Evolutionary conservation across 2,888 invertebrate species (phyloP), one percentile per base, ranked within the genome.

Genomic region (Mimas tiliae): DNA sequence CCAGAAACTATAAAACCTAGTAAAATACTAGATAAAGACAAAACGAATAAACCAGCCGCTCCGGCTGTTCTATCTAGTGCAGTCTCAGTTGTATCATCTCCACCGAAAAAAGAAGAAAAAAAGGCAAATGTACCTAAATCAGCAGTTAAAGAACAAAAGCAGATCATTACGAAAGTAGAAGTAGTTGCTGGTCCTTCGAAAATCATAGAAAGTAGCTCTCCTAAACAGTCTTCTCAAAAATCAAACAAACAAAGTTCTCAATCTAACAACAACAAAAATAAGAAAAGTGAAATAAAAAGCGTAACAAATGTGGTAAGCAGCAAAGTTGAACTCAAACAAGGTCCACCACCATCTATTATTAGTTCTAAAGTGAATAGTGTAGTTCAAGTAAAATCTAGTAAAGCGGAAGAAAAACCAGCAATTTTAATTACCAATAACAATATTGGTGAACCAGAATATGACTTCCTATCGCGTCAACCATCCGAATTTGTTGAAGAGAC

Each of bases 401-500:
- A 85, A 76, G 68, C 75, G 50, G 87, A 90, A 52, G 94, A 95
- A 63, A 94, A 95, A 73, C 95, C 95, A 68, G 95, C 95, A 16
- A 94, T 95, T 53, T 85, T 95, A 62, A 92, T 95, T 34, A 91
- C 94, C 14, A 96, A 96, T 68, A 97, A 97, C 79, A 96, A 96
- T 78, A 94, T 96, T 50, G 96, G 96, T 27, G 96, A 96, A 71
- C 97, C 97, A 0, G 97, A 97, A 88, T 97, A 97, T 81, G 97
- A 97, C 83, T 96, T 97, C 79, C 94, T 97, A 4, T 97, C 97
- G 8, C 95, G 97, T 50, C 97, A 98, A 80, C 97, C 97, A 0
- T 96, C 97, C 9, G 97, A 97, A 87, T 96, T 96, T 73, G 96
- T 97, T 8, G 97, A 97, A 85, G 97, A 97, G 92, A 97, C 97